phyloP scores from a whole-genome alignment of 2,888 invertebrate genomes.

The Copidosoma aretas region DNA sequence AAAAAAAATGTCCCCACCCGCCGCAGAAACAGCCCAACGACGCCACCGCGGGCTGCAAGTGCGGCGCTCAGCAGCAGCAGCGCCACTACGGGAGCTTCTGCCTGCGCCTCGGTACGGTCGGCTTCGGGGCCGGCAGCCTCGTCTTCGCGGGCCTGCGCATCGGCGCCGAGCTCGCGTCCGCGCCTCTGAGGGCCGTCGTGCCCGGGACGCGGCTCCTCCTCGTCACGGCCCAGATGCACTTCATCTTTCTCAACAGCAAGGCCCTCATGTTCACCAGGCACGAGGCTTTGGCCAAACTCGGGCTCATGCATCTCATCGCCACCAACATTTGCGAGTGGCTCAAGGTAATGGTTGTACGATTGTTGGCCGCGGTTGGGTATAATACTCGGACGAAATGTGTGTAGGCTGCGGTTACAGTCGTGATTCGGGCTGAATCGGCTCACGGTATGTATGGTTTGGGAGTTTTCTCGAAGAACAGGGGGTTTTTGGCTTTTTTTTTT shows the following conservation, averaged over 20 bases:
- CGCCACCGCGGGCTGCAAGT: not conserved
- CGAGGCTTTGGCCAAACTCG: slow-evolving; percentile 81
- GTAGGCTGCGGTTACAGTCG: too few relatives aligned
- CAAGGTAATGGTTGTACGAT: too few relatives aligned
- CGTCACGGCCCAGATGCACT: slow-evolving; percentile 90
- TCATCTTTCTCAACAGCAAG: slow-evolving; percentile 90
- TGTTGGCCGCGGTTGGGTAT: too few relatives aligned
- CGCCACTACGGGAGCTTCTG: slow-evolving; percentile 85
- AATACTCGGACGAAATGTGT: too few relatives aligned
- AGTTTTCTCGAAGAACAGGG: too few relatives aligned
- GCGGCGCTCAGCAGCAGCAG: not conserved
- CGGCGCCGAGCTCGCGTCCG: slow-evolving; percentile 63
- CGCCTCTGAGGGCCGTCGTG: slow-evolving; percentile 72
- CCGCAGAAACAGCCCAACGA: too few relatives aligned
- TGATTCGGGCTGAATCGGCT: too few relatives aligned
- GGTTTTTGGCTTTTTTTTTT: too few relatives aligned
- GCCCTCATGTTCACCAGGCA: slow-evolving; percentile 71
- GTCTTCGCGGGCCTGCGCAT: slow-evolving; percentile 76
- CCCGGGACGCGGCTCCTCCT: slow-evolving; percentile 83
- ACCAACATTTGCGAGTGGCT: slow-evolving; percentile 94
- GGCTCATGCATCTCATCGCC: slow-evolving; percentile 93
- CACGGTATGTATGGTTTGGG: too few relatives aligned
- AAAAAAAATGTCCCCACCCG: too few relatives aligned
- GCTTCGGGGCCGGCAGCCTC: slow-evolving; percentile 66
- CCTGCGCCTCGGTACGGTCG: slow-evolving; percentile 82